Conservation (phyloP, 2,113 vertebrate species). For the Sylvietta virens region DNA sequence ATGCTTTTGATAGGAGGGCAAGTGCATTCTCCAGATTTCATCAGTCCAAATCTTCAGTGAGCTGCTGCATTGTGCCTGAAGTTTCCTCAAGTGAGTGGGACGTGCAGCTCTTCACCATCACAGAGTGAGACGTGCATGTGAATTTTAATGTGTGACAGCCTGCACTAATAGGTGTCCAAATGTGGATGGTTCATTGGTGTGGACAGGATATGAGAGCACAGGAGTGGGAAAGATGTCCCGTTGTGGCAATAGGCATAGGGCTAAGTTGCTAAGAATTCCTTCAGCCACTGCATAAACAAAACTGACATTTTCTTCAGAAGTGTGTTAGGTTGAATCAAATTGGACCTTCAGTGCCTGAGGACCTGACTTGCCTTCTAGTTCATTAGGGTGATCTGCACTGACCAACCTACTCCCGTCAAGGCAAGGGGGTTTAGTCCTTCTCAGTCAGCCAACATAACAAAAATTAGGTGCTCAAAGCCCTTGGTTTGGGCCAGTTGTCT, state of each 20-base stretch:
- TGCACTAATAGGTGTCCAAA: neutral
- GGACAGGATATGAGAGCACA: neutral
- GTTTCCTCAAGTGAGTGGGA: neutral
- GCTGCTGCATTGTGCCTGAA: neutral
- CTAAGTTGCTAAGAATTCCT: neutral
- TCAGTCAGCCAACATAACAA: neutral
- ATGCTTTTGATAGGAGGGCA: conserved; percentile 6
- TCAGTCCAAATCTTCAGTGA: neutral
- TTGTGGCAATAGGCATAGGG: neutral
- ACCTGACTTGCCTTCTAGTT: neutral
- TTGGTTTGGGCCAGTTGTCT: neutral
- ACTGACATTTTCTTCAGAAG: neutral
- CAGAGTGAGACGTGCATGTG: accelerated
- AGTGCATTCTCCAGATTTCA: conserved; percentile 19
- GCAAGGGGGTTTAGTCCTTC: neutral
- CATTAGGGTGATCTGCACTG: neutral
- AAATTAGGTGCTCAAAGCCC: neutral
- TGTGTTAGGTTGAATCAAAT: neutral
- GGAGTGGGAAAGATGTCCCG: neutral
- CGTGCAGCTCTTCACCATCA: neutral
- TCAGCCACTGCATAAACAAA: neutral
- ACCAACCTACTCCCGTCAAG: neutral
- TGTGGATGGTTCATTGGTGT: accelerated
- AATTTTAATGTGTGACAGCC: neutral
- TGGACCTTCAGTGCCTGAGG: neutral